Evolutionary conservation across 2,888 invertebrate genomes (phyloP).

Genomic region (Microchrysa polita): DNA sequence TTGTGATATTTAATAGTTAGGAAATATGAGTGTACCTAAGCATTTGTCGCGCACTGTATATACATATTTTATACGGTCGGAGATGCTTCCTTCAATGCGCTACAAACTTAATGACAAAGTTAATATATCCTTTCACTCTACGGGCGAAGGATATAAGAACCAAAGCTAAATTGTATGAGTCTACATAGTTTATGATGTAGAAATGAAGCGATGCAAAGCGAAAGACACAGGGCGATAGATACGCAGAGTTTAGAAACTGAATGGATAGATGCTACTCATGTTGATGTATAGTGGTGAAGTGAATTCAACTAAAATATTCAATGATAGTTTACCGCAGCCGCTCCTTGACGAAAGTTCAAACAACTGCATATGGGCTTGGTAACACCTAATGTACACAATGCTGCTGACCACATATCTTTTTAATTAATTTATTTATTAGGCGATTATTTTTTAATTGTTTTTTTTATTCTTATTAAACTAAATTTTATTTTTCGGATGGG

Average conservation of each 20-base stretch:
- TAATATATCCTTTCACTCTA: too few relatives aligned
- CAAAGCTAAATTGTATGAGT: too few relatives aligned
- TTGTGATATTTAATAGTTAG: too few relatives aligned
- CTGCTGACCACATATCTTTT: constrained; percentile 64
- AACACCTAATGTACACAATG: constrained; percentile 65
- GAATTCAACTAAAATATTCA: constrained; percentile 9
- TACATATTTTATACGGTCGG: too few relatives aligned
- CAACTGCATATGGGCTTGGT: constrained; percentile 65
- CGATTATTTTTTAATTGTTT: constrained; percentile 22
- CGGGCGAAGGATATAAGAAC: too few relatives aligned
- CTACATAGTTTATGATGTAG: too few relatives aligned
- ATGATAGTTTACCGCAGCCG: constrained; percentile 39
- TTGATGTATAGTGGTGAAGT: neutral
- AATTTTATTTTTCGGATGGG: neutral
- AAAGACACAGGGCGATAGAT: constrained; percentile 4
- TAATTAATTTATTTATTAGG: constrained; percentile 3
- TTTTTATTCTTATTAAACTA: constrained; percentile 25
- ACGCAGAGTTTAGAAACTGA: neutral
- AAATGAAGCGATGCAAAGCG: neutral
- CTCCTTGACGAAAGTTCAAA: constrained; percentile 64
- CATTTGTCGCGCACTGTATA: too few relatives aligned
- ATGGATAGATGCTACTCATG: neutral
- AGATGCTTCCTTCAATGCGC: too few relatives aligned
- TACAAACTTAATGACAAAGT: too few relatives aligned
- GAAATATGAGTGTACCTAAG: too few relatives aligned